These are phyloP conservation scores for Allolobophora icterica DNA, from an alignment of 2,888 invertebrate genomes.

Conservation along the genomic window DNA sequence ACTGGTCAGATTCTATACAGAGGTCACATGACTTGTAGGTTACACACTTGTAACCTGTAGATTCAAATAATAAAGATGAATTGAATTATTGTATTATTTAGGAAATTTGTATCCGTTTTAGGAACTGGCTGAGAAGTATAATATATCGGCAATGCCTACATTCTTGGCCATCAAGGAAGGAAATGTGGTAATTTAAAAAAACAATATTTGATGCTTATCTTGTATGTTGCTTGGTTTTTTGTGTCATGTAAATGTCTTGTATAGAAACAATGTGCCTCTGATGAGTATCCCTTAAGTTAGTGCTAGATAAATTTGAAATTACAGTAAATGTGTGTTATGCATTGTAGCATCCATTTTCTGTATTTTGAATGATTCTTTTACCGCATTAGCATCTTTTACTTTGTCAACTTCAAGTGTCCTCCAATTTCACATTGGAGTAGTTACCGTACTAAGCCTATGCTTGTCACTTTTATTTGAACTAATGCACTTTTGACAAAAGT, in stretches of 20 bases:
- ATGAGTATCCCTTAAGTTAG: no score
- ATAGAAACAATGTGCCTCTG: neutral
- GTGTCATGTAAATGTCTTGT: neutral
- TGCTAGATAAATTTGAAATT: no score
- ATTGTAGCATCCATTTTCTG: neutral
- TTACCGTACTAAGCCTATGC: no score
- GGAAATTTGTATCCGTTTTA: neutral
- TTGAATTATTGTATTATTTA: neutral
- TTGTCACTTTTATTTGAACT: neutral
- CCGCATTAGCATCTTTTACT: neutral
- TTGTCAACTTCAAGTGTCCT: neutral
- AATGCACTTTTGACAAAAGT: no score
- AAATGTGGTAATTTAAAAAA: conserved; percentile 10
- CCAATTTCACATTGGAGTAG: neutral
- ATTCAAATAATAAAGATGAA: neutral
- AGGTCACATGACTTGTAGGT: neutral
- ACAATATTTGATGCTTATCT: neutral
- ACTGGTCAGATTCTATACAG: neutral
- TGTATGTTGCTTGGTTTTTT: neutral
- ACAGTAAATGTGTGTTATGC: neutral
- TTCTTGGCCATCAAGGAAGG: conserved; percentile 7
- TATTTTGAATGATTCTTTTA: neutral
- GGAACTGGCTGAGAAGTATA: conserved; percentile 21
- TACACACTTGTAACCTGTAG: neutral
- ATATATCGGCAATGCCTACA: conserved; percentile 25